Evolutionary conservation across 2,797 vertebrate genomes (phyloP), one percentile per base, ranked within the genome.

Genomic region (Prunella strophiata): DNA sequence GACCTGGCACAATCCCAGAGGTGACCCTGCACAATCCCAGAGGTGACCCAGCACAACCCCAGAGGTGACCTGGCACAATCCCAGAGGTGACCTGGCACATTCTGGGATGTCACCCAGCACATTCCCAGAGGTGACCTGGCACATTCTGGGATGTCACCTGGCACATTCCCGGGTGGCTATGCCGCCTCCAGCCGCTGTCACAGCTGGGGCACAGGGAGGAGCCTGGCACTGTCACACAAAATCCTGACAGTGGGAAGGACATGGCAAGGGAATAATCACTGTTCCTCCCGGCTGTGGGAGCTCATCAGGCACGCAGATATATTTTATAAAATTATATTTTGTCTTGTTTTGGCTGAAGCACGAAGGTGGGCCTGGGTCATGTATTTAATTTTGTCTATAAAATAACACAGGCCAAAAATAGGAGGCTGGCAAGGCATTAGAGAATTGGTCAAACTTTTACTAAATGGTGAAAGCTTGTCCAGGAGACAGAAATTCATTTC

Each of bases 151-250:
- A 36, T 36, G 36, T 36, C 36, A 36, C 48, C 25, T 1, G 2
- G 36, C 47, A 12, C 52, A 10, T 1, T 1, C 19, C 47, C 5
- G 2, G 19, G 29, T 7, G 36, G 16, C 65, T 16, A 36, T 23
- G 78, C 26, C 2, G 1, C 77, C 54, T 58, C 23, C 78, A 40
- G 63, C 42, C 2, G 3, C 36, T 38, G 55, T 22, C 45, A 7
- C 52, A 11, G 36, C 52, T 13, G 0, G 3, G 65, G 45, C 45
- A 16, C 45, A 3, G 32, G 7, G 3, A 10, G 9, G 26, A 61
- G 42, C 51, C 59, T 7, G 30, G n/a, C 1, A 2, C 38, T 26
- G 47, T 4, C 81, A 36, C 1, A 1, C 12, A 0, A 15, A 19
- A 2, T 4, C 36, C 45, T 59, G 67, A 1, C 32, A 9, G 38